Evolutionary conservation across 2,113 vertebrate species (phyloP), one percentile per base, ranked within the genome.

Genomic region (Tyrannus savana): DNA sequence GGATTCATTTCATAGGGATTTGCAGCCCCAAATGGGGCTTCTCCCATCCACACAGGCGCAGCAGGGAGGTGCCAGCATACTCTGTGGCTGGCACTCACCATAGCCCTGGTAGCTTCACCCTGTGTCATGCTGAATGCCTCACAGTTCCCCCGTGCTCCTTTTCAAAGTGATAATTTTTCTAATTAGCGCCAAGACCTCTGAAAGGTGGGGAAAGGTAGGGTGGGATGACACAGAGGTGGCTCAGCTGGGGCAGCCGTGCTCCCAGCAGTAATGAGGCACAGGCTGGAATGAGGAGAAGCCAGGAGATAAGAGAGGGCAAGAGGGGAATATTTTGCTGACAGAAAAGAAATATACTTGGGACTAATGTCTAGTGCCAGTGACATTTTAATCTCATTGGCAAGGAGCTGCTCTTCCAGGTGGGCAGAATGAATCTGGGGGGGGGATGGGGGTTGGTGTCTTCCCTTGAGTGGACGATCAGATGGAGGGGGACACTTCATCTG

Each of bases 241-340:
- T 88, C 2, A 5, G 44, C 64, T 19, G 3, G 27, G 46, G 67
- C n/a, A 4, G n/a, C 39, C 2, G 3, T 7, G 16, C 47, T 93
- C 47, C 64, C 10, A 12, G 55, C 9, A 8, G 31, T n/a, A 66
- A 88, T 3, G 2, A 95, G 69, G 55, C 1, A 0, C 39, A 47
- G 86, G 35, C 46, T 95, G 84, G 73, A 91, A 91, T 0, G 1
- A 94, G 82, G 63, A 87, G 44, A 82, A 89, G 31, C 60, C 17
- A 9, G 18, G 60, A 97, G 96, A 98, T 97, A 98, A 98, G 93
- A 84, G 67, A 97, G 94, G 94, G 91, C 95, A 97, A 76, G 81
- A 96, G 84, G 87, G 94, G 92, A 97, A 90, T 74, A 82, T 79
- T 96, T 91, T 96, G 96, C 84, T 97, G 97, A 98, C 95, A 97